A percentile compares a stretch with the other conserved stretches of the same genome.
These are phyloP conservation scores for Andrena bicolor DNA, from an alignment of 2,888 invertebrate genomes.

Conservation along the genomic window DNA sequence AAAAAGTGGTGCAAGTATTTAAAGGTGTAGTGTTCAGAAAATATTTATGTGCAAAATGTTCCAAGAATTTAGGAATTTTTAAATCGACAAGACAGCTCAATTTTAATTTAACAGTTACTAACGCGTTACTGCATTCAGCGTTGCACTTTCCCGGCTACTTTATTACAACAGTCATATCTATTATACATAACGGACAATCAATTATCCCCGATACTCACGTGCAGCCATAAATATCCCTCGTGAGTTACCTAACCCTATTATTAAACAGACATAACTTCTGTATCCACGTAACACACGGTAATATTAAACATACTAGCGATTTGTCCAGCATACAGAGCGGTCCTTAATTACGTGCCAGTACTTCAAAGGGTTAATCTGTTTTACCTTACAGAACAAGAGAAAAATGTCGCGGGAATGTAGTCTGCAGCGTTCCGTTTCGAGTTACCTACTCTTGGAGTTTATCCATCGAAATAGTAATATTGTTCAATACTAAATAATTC, in stretches of 20 bases:
- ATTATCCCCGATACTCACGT: constrained; percentile 39
- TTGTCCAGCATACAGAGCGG: not conserved
- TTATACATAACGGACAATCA: constrained; percentile 40
- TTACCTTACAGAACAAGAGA: not conserved
- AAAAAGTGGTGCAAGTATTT: too few species aligned
- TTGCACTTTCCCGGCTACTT: constrained; percentile 26
- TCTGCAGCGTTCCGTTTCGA: not conserved
- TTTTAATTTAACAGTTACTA: constrained; percentile 25
- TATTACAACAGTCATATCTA: constrained; percentile 44
- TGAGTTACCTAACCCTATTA: constrained; percentile 48
- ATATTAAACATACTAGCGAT: not conserved
- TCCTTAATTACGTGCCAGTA: not conserved
- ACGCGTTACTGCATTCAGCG: constrained; percentile 10
- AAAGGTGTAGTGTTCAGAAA: too few species aligned
- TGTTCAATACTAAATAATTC: too few species aligned
- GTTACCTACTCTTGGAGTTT: too few species aligned
- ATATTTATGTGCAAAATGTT: not conserved
- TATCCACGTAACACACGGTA: not conserved
- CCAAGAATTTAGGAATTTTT: not conserved
- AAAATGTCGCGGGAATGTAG: not conserved
- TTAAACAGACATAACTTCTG: constrained; percentile 25
- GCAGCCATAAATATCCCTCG: constrained; percentile 22
- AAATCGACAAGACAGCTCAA: not conserved
- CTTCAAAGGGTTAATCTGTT: not conserved
- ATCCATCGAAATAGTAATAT: too few species aligned